Percentiles rank a stretch among this genome's conserved stretches.
phyloP scores from a whole-genome alignment of 1,140 invertebrate genomes.

The Lepidurus packardi region DNA sequence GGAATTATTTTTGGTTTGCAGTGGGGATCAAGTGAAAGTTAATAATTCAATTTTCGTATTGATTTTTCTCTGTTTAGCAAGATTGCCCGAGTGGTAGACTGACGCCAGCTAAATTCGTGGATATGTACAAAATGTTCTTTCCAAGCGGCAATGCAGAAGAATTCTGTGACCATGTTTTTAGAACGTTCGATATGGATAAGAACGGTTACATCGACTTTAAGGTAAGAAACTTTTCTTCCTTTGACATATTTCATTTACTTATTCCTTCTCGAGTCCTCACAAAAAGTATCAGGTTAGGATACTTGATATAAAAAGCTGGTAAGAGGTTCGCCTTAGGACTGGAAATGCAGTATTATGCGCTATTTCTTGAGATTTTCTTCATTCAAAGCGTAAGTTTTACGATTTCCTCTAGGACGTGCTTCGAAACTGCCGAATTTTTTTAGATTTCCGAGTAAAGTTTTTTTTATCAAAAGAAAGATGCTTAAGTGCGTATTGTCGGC shows the following conservation, averaged over 20 bases:
- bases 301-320: too few species aligned
- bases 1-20: slow-evolving; percentile 27
- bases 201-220: slow-evolving; percentile 97
- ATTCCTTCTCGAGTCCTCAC: background rate
- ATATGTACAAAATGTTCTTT: slow-evolving; percentile 99
- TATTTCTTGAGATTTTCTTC: too few species aligned
- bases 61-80: slow-evolving; percentile 69
- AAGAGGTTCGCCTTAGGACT: too few species aligned
- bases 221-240: slow-evolving; percentile 48
- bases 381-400: too few species aligned
- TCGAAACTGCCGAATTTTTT: too few species aligned
- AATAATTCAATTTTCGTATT: background rate
- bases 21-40: background rate
- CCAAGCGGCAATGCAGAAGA: slow-evolving; percentile 96
- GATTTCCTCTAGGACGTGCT: too few species aligned
- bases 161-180: slow-evolving; percentile 98
- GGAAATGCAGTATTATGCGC: too few species aligned
- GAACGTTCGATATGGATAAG: slow-evolving; percentile 98
- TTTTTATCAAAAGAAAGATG: too few species aligned
- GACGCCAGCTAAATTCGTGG: slow-evolving; percentile 96
- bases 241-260: background rate
- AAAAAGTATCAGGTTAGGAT: too few species aligned
- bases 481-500: too few species aligned
- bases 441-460: too few species aligned
- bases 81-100: slow-evolving; percentile 97